Evolutionary conservation across 2,888 invertebrate species (phyloP).

Genomic region (Lasioglossum zephyrum): DNA sequence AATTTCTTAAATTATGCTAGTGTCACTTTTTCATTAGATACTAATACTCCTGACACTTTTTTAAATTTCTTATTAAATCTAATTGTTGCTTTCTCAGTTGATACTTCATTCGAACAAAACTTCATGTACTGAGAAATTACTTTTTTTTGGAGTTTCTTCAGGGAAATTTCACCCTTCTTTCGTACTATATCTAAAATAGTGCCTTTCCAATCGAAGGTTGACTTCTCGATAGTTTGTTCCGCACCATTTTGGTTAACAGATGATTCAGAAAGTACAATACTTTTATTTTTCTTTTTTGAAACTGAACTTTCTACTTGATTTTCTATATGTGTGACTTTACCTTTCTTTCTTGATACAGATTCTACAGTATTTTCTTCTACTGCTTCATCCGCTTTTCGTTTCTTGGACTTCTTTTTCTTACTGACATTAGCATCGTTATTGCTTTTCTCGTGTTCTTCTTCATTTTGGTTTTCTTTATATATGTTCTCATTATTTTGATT

Average conservation of each 20-base stretch:
- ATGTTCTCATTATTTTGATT: conserved; percentile 80
- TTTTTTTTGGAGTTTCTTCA: conserved; percentile 92
- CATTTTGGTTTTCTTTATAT: conserved; percentile 73
- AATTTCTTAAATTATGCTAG: conserved; percentile 55
- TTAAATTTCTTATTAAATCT: conserved; percentile 90
- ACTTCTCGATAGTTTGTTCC: conserved; percentile 23
- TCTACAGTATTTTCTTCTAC: conserved; percentile 47
- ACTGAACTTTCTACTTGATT: conserved; percentile 47
- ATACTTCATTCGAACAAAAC: conserved; percentile 85
- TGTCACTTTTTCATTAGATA: conserved; percentile 87
- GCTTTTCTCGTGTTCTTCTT: conserved; percentile 39
- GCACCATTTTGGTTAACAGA: conserved; percentile 23
- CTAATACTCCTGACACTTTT: conserved; percentile 87
- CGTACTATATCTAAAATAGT: conserved; percentile 75
- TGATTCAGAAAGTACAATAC: conserved; percentile 33
- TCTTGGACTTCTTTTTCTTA: conserved; percentile 71
- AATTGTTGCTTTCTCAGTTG: conserved; percentile 88
- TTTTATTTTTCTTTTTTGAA: conserved; percentile 41
- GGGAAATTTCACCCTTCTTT: conserved; percentile 87
- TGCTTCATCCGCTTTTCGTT: conserved; percentile 63
- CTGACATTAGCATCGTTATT: background rate
- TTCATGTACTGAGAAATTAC: conserved; percentile 88
- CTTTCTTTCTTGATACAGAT: conserved; percentile 47
- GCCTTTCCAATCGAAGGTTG: conserved; percentile 77
- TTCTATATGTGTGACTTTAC: conserved; percentile 28